A percentile compares a stretch with the other conserved stretches of the same genome.
Conservation (phyloP, 2,797 vertebrate species). For the Pachyuromys duprasi region DNA sequence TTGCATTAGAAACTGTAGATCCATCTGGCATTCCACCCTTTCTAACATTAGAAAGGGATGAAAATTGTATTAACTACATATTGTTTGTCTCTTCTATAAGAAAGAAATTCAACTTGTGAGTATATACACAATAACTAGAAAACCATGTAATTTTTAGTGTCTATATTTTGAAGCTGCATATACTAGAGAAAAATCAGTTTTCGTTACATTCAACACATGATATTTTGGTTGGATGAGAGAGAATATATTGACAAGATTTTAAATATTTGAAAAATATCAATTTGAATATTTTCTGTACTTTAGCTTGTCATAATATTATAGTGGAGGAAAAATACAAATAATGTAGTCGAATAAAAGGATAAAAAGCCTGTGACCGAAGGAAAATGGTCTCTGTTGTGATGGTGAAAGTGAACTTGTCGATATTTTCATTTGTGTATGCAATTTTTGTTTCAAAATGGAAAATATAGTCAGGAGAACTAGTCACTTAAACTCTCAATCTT, state of each 20-base stretch:
- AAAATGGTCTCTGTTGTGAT: background rate
- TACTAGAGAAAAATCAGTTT: background rate
- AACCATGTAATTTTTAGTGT: background rate
- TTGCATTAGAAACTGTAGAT: slow-evolving; percentile 25
- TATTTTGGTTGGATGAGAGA: slow-evolving; percentile 8
- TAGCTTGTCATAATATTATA: background rate
- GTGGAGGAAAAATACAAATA: background rate
- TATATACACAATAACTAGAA: background rate
- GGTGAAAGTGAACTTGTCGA: background rate
- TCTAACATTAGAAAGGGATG: slow-evolving; percentile 21
- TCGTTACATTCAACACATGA: background rate
- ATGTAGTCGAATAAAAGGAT: background rate
- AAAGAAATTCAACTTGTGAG: background rate
- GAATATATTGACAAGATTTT: background rate
- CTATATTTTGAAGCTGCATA: background rate
- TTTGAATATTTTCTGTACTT: background rate
- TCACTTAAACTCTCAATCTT: background rate
- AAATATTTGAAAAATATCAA: background rate
- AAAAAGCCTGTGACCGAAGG: background rate
- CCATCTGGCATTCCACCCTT: slow-evolving; percentile 25
- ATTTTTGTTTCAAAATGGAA: background rate
- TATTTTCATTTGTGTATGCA: background rate
- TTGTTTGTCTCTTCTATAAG: background rate
- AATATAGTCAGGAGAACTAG: background rate
- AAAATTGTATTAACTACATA: background rate